A percentile compares a stretch with the other conserved stretches of the same genome.
These are phyloP conservation scores for Microcebus tavaratra DNA, from an alignment of 2,113 vertebrate genomes.

Conservation along the genomic window DNA sequence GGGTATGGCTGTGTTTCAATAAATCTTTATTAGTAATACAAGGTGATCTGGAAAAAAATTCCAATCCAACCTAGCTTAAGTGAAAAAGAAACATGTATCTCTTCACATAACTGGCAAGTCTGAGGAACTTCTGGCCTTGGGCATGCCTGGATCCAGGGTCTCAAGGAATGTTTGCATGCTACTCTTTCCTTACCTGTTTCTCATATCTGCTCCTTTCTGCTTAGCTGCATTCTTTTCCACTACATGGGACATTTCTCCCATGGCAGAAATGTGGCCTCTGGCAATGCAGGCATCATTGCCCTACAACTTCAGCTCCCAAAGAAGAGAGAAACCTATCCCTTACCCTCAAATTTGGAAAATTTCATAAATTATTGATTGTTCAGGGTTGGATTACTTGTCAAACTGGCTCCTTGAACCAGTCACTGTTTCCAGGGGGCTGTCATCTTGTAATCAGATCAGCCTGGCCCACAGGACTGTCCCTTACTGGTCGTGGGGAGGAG, in stretches of 20 bases:
- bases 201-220: neutral
- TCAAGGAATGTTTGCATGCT: neutral
- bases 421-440: neutral
- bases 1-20: no score
- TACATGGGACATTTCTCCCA: neutral
- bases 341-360: neutral
- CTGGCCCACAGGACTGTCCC: neutral
- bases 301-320: neutral
- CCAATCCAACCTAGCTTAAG: neutral
- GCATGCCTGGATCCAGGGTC: neutral
- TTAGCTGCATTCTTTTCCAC: neutral
- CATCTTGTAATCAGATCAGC: neutral
- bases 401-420: neutral
- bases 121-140: neutral
- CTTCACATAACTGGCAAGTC: neutral
- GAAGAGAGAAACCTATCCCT: neutral
- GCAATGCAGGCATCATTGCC: neutral
- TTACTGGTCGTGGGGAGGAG: neutral
- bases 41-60: no score
- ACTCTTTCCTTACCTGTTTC: constrained; percentile 1
- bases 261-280: neutral
- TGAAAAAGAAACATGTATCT: neutral
- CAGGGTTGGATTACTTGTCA: neutral
- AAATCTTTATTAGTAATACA: no score
- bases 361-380: neutral